Evolutionary conservation across 2,113 vertebrate genomes (phyloP).

Genomic region (Lethenteron reissneri): DNA sequence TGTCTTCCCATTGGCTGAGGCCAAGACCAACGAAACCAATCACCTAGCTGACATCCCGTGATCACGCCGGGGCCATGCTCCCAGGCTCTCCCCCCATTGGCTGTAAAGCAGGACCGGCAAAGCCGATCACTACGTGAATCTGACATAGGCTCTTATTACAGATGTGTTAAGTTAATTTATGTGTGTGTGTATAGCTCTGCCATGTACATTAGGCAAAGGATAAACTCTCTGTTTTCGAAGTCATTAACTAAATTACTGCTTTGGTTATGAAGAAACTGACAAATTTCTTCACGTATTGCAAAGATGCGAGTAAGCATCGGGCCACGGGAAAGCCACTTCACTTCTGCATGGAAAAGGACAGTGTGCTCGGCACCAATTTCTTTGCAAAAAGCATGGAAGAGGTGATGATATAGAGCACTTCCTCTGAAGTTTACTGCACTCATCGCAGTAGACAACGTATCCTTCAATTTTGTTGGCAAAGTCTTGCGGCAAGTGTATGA

Average conservation of each 20-base stretch:
- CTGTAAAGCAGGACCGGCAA: too few species aligned
- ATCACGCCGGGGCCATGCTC: too few species aligned
- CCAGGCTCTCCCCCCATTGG: too few species aligned
- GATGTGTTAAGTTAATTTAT: not conserved
- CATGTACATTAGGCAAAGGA: not conserved
- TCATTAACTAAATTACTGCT: not conserved
- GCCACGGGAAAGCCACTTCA: conserved; percentile 1
- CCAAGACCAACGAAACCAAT: too few species aligned
- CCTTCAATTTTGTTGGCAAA: conserved; percentile 1
- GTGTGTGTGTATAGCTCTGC: not conserved
- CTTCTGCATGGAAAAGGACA: not conserved
- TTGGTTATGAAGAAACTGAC: not conserved
- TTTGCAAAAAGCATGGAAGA: not conserved
- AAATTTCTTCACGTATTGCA: not conserved
- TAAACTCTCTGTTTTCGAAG: conserved; percentile 1
- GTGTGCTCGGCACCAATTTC: not conserved
- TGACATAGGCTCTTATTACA: not conserved
- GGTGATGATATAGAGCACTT: not conserved
- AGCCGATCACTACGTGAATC: too few species aligned
- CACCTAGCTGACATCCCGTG: too few species aligned
- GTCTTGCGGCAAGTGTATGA: conserved; percentile 2
- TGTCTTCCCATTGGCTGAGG: too few species aligned
- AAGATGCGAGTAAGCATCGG: not conserved
- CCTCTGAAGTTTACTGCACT: not conserved
- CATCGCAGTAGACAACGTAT: not conserved